phyloP scores from a whole-genome alignment of 2,113 vertebrate species.

The Gambusia holbrooki region DNA sequence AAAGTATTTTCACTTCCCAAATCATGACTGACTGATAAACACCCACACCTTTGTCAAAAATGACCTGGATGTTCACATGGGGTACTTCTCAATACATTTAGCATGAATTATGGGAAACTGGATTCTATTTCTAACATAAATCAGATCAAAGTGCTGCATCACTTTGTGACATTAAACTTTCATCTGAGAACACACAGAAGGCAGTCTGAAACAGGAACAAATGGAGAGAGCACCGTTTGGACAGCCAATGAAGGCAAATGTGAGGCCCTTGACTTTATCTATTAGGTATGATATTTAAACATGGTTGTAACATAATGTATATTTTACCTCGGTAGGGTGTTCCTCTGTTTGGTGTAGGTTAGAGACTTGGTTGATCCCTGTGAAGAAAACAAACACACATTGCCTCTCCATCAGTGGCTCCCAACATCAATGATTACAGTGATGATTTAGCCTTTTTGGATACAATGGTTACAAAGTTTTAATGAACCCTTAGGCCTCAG shows the following conservation, averaged over 20 bases:
- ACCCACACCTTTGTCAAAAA: too few relatives aligned
- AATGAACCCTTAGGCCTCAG: neutral
- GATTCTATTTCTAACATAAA: slow-evolving; percentile 15
- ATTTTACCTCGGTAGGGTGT: slow-evolving; percentile 72
- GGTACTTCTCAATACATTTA: too few relatives aligned
- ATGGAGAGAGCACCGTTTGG: neutral
- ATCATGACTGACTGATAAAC: too few relatives aligned
- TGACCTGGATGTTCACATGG: too few relatives aligned
- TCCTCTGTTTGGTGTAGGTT: slow-evolving; percentile 75
- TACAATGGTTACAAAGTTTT: neutral
- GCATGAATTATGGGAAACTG: slow-evolving; percentile 7
- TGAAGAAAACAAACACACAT: neutral
- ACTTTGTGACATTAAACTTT: neutral
- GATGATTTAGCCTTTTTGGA: neutral
- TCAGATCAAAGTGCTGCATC: slow-evolving; percentile 22
- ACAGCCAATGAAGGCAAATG: neutral
- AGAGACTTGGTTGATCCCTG: slow-evolving; percentile 77
- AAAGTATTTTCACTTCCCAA: too few relatives aligned
- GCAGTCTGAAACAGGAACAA: neutral
- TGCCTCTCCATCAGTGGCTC: neutral
- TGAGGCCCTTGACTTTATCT: neutral
- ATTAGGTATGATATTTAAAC: neutral
- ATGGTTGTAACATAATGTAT: neutral
- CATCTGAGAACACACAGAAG: slow-evolving; percentile 7
- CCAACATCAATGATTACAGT: neutral